Base-by-base conservation (phyloP, 2,797 vertebrate genomes). In the Alosa sapidissima region DNA sequence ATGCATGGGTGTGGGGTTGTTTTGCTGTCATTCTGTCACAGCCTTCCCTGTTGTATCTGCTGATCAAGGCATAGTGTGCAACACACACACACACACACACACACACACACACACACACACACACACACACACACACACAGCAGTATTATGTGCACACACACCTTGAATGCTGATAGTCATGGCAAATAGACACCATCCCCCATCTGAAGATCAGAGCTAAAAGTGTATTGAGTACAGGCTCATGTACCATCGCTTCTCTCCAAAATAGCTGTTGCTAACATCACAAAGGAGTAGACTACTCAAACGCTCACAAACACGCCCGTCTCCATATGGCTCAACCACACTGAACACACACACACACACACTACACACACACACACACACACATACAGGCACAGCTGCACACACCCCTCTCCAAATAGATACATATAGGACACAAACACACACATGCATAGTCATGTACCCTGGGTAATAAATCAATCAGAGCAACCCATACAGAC, bases 51-150 rank as follows among this genome's bases (percentile, higher is more conserved):
- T 51, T 83, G 55, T 47, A 75, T 33, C n/a, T 68, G n/a, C 65
- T 78, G 9, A 55, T 52, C 54, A 84, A 82, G 81, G 24, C n/a
- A 24, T 28, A 62, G 60, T 21, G 7, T 62, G 58, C n/a, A 62
- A 21, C 62, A 16, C 28, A 21, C 41, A 62, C 65, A 68, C 75
- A 78, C n/a, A 55, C 68, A 48, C 8, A 51, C 47, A 5, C 11
- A 6, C 24, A 87, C 72, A 81, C 84, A 81, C 84, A 85, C 45
- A 65, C 78, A 85, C 55, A 85, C 84, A 85, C 62, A 45, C 83
- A 75, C 86, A 82, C 83, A 78, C 83, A 78, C n/a, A 55, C 68
- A 48, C 8, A 51, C 47, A 5, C 11, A 6, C 24, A 87, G 52
- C n/a, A 6, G 19, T 58, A 55, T 55, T 19, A 6, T 58, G 55